These are phyloP conservation scores for Heliconius ismenius DNA, from an alignment of 2,888 invertebrate species.

Conservation along the genomic window DNA sequence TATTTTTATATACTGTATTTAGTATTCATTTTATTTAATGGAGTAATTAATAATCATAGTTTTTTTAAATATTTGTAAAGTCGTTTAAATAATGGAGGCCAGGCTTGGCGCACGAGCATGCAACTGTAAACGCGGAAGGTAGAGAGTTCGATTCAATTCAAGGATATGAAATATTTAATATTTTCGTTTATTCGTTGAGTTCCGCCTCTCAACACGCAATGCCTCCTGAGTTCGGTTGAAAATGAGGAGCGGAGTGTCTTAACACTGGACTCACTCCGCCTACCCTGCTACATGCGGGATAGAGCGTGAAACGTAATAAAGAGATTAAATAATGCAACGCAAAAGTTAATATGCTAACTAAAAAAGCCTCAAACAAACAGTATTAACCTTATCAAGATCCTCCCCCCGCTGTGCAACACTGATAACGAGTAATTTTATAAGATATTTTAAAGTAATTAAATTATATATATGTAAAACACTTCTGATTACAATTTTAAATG, in stretches of 20 bases:
- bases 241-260: no score
- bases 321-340: neutral
- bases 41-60: slow-evolving; percentile 1
- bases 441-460: slow-evolving; percentile 1
- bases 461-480: slow-evolving; percentile 2
- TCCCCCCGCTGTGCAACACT: slow-evolving; percentile 7
- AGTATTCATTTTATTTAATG: slow-evolving; percentile 8
- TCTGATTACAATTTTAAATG: slow-evolving; percentile 24
- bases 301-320: no score
- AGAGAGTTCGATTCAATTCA: no score
- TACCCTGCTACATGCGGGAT: no score
- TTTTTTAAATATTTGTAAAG: neutral
- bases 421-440: neutral
- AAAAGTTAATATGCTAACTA: neutral
- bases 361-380: neutral
- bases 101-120: no score
- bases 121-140: no score
- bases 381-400: slow-evolving; percentile 1
- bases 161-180: neutral
- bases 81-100: neutral
- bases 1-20: slow-evolving; percentile 1
- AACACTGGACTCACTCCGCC: no score
- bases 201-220: no score
- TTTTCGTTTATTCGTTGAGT: neutral
- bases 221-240: no score